Base-by-base conservation (phyloP, 2,888 invertebrate genomes). In the Horisme vitalbata region DNA sequence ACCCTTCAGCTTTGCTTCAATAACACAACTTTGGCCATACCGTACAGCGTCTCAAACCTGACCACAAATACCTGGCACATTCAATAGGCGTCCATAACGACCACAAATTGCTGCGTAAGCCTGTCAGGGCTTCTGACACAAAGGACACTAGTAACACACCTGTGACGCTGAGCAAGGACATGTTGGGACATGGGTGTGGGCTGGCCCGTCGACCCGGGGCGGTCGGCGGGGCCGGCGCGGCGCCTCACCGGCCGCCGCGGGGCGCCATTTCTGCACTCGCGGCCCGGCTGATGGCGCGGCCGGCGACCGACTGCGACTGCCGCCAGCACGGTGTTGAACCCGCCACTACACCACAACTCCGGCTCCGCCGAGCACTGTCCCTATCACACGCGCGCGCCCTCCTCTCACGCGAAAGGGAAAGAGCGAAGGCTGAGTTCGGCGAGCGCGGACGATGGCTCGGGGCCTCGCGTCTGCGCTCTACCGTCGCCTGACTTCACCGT, bases 121-220 rank as follows among this genome's bases (percentile, higher is more conserved):
- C 41, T 26, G 26, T 5, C 26, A 49, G 55, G 51, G 18, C 1
- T 28, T 21, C 6, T 59, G 67, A 70, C 71, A 79, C 74, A 79
- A 75, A 76, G 75, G 53, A 49, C 67, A 70, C 68, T 74, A 71
- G 67, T 68, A 65, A 62, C 56, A 49, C 69, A 90, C 90, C 90
- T 89, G 90, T 90, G 78, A 90, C 90, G 89, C 90, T 90, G 80
- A 90, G 89, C 76, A 90, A 85, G 79, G 90, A 90, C 90, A 90
- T 90, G 86, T 66, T 87, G 86, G 78, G 83, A 73, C 78, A 76
- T 68, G 69, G 71, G 76, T 71, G 77, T 81, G 69, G 79, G 78
- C 79, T 79, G 83, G 83, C 87, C 87, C 88, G 87, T 86, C 87
- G 87, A 87, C 87, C 85, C 87, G 83, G 75, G 83, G 83, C 86